Percentiles rank a stretch among this genome's conserved stretches.
These are phyloP conservation scores for Cyrtodaria siliqua DNA, from an alignment of 2,888 invertebrate species.

Conservation along the genomic window DNA sequence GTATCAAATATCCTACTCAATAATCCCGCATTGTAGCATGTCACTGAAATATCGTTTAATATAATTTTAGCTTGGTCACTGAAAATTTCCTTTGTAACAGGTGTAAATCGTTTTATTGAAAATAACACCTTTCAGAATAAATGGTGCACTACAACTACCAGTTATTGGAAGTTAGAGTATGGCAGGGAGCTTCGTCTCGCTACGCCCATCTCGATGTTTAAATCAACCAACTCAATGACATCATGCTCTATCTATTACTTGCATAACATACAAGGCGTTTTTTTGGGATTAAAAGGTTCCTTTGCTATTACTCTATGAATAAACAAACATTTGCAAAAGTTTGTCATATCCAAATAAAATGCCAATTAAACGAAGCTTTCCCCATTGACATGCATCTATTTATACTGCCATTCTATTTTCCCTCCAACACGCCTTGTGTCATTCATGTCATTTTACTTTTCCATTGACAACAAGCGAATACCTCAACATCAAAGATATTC, in stretches of 20 bases:
- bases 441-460: conserved; percentile 11
- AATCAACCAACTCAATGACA: too few species aligned
- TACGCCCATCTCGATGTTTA: too few species aligned
- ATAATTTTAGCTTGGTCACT: too few species aligned
- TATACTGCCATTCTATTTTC: conserved; percentile 22
- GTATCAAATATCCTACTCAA: too few species aligned
- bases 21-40: too few species aligned
- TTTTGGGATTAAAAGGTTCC: conserved; percentile 7
- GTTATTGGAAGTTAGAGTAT: too few species aligned
- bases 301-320: conserved; percentile 1
- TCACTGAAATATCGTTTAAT: too few species aligned
- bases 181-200: too few species aligned
- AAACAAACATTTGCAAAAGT: conserved; percentile 8
- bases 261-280: not conserved
- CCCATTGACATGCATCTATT: conserved; percentile 5
- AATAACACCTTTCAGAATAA: too few species aligned
- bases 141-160: too few species aligned
- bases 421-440: conserved; percentile 32
- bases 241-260: not conserved
- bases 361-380: conserved; percentile 1
- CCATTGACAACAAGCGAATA: conserved; percentile 4
- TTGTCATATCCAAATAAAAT: not conserved
- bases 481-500: conserved; percentile 28
- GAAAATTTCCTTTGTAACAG: too few species aligned
- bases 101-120: too few species aligned